These are phyloP conservation scores for Andrena bicolor DNA, from an alignment of 2,888 invertebrate species.

Conservation along the genomic window DNA sequence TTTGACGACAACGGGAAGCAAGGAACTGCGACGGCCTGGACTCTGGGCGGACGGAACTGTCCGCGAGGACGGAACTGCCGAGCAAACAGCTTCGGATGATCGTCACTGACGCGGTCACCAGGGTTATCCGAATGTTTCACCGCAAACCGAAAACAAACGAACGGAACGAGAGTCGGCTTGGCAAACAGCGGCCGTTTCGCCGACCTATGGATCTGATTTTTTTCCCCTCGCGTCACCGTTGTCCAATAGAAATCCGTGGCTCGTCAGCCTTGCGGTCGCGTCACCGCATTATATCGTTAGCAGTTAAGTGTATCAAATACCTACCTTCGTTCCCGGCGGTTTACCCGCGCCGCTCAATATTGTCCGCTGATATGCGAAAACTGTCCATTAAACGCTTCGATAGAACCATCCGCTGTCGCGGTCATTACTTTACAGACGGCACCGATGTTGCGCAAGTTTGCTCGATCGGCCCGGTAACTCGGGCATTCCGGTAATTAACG, in stretches of 20 bases:
- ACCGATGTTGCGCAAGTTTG: constrained; percentile 1
- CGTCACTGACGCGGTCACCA: constrained; percentile 51
- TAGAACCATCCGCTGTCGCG: not conserved
- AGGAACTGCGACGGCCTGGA: not conserved
- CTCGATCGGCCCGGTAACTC: not conserved
- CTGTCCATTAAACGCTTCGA: not conserved
- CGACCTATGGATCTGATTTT: constrained; percentile 46
- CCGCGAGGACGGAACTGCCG: constrained; percentile 4
- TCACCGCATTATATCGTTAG: constrained; percentile 32
- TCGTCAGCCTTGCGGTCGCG: constrained; percentile 28
- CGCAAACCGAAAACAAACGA: constrained; percentile 69
- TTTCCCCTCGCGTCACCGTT: constrained; percentile 24
- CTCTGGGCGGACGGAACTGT: not conserved
- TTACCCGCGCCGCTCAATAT: not conserved
- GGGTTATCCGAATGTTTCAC: constrained; percentile 67
- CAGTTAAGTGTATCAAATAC: constrained; percentile 40
- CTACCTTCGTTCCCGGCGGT: not conserved
- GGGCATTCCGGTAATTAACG: constrained; percentile 7
- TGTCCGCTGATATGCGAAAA: not conserved
- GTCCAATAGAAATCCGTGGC: constrained; percentile 28
- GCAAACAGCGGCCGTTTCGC: constrained; percentile 54
- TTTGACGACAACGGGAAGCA: not conserved
- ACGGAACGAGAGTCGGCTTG: constrained; percentile 60
- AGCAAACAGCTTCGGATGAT: constrained; percentile 58
- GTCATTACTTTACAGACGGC: not conserved